Conservation (phyloP, 2,888 invertebrate genomes). For the Leptinotarsa haldemani region DNA sequence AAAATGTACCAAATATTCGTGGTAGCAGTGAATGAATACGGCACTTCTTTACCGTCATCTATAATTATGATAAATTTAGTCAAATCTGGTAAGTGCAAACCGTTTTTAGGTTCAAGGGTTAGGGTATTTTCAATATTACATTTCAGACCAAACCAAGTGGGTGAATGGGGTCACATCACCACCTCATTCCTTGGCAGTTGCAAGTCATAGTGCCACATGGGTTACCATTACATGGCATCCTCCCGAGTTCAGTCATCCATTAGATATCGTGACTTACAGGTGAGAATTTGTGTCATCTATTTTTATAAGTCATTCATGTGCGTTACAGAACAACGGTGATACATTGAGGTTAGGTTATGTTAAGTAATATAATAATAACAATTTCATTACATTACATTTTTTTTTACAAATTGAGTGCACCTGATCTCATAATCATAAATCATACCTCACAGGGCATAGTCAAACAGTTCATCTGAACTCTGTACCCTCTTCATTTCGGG, state of each 20-base stretch:
- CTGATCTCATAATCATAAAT: too few relatives aligned
- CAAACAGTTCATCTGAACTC: too few relatives aligned
- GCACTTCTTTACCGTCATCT: conserved; percentile 84
- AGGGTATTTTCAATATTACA: neutral
- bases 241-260: conserved; percentile 84
- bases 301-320: too few relatives aligned
- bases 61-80: conserved; percentile 81
- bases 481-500: too few relatives aligned
- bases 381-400: too few relatives aligned
- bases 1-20: conserved; percentile 85
- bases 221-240: conserved; percentile 87
- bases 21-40: conserved; percentile 80
- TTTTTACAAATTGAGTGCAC: too few relatives aligned
- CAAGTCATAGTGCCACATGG: conserved; percentile 85
- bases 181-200: conserved; percentile 82
- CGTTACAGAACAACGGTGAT: too few relatives aligned
- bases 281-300: conserved; percentile 58
- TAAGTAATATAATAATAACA: too few relatives aligned
- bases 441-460: too few relatives aligned
- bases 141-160: conserved; percentile 60
- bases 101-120: too few relatives aligned
- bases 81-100: conserved; percentile 65
- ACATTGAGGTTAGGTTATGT: too few relatives aligned
- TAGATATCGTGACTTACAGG: conserved; percentile 82
- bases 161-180: conserved; percentile 81